Evolutionary conservation across 2,888 invertebrate genomes (phyloP).

Genomic region (Pseudolycoriella hygida): DNA sequence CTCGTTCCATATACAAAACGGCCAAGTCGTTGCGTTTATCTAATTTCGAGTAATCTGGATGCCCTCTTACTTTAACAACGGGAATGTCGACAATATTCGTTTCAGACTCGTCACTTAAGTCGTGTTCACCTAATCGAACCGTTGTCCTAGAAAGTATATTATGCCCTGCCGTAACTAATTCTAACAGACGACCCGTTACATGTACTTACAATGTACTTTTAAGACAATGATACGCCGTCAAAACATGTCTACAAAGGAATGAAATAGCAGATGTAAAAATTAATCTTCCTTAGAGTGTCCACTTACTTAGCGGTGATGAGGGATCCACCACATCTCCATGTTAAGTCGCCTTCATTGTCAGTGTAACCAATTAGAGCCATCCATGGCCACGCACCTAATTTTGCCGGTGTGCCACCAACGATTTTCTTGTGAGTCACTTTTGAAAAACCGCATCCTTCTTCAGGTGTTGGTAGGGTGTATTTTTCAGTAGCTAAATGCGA

Average conservation of each 20-base stretch:
- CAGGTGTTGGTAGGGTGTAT: slow-evolving; percentile 21
- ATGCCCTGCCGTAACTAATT: too few relatives aligned
- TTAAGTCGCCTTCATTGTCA: slow-evolving; percentile 22
- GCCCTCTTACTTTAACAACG: slow-evolving; percentile 37
- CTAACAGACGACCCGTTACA: too few relatives aligned
- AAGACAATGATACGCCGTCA: slow-evolving; percentile 38
- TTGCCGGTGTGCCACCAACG: slow-evolving; percentile 53
- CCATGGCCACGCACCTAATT: slow-evolving; percentile 65
- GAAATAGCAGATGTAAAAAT: too few relatives aligned
- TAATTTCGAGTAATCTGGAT: slow-evolving; percentile 42
- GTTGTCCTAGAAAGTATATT: not conserved
- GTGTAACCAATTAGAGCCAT: slow-evolving; percentile 54
- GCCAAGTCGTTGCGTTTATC: slow-evolving; percentile 62
- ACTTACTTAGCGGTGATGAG: slow-evolving; percentile 34
- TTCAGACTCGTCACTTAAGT: slow-evolving; percentile 31
- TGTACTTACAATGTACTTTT: slow-evolving; percentile 20
- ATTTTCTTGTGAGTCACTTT: slow-evolving; percentile 39
- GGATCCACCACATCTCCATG: slow-evolving; percentile 35
- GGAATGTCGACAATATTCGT: slow-evolving; percentile 38
- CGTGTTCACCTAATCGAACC: not conserved
- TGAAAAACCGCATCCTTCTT: slow-evolving; percentile 43
- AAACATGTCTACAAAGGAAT: slow-evolving; percentile 34
- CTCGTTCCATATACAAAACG: slow-evolving; percentile 40
- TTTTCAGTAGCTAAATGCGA: too few relatives aligned
- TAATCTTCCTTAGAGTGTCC: too few relatives aligned